Evolutionary conservation across 2,888 invertebrate species (phyloP).

Genomic region (Hyposoter didymator): DNA sequence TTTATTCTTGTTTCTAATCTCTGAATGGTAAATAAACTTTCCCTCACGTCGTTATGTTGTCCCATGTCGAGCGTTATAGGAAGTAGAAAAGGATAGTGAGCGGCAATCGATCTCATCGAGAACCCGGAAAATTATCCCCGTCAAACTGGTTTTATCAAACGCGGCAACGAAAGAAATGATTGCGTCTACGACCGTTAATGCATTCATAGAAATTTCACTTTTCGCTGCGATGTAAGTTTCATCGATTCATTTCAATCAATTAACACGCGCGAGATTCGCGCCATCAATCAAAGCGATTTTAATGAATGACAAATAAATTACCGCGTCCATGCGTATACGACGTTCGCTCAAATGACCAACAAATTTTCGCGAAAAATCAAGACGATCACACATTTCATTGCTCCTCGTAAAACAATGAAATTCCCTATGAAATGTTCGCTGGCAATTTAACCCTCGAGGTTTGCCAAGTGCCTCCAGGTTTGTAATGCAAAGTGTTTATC

Average conservation of each 20-base stretch:
- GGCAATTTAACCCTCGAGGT: not conserved
- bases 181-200: not conserved
- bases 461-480: not conserved
- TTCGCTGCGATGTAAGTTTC: not conserved
- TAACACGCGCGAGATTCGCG: too few relatives aligned
- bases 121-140: conserved; percentile 46
- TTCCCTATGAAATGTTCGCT: not conserved
- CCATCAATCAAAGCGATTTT: too few relatives aligned
- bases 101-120: conserved; percentile 29
- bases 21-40: conserved; percentile 2
- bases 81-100: conserved; percentile 18
- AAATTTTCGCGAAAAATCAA: not conserved
- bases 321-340: too few relatives aligned
- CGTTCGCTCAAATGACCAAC: not conserved
- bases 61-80: not conserved
- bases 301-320: too few relatives aligned
- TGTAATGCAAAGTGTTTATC: conserved; percentile 3
- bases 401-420: not conserved
- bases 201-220: conserved; percentile 10
- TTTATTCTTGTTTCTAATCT: conserved; percentile 4
- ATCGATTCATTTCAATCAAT: not conserved
- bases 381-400: not conserved
- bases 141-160: conserved; percentile 43
- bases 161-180: conserved; percentile 7
- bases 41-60: conserved; percentile 5